Evolutionary conservation across 2,113 vertebrate species (phyloP).

Genomic region (Poeciliopsis turrubarensis): DNA sequence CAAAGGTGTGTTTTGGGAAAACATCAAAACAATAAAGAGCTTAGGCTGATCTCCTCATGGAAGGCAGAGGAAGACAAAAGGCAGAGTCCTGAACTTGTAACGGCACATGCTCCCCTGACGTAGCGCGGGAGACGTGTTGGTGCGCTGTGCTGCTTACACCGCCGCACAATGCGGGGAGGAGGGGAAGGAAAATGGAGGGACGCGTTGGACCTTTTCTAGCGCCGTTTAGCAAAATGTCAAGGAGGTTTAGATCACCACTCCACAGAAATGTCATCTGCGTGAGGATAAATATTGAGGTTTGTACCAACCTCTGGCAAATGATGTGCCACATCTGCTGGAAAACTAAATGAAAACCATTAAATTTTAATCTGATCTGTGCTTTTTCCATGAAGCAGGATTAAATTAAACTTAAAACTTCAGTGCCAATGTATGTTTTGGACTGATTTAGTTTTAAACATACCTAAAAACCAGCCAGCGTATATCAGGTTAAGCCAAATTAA

Average conservation of each 20-base stretch:
- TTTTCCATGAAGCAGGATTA: neutral
- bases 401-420: slow-evolving; percentile 4
- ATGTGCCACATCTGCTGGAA: slow-evolving; percentile 6
- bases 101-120: slow-evolving; percentile 39
- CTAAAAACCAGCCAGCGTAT: neutral
- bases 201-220: slow-evolving; percentile 51
- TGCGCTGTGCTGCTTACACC: slow-evolving; percentile 44
- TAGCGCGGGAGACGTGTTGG: slow-evolving; percentile 18
- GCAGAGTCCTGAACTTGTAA: slow-evolving; percentile 44
- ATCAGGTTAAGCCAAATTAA: neutral
- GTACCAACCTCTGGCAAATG: slow-evolving; percentile 1
- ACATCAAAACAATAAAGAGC: slow-evolving; percentile 49
- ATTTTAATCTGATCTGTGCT: slow-evolving; percentile 7
- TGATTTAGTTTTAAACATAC: slow-evolving; percentile 11
- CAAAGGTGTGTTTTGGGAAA: slow-evolving; percentile 58
- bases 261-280: slow-evolving; percentile 52
- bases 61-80: slow-evolving; percentile 34
- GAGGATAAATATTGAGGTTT: slow-evolving; percentile 21
- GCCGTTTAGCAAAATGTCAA: slow-evolving; percentile 69
- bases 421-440: slow-evolving; percentile 15
- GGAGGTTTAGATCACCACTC: slow-evolving; percentile 25
- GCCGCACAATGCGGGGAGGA: slow-evolving; percentile 65
- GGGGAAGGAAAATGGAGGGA: slow-evolving; percentile 63
- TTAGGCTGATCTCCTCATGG: slow-evolving; percentile 7
- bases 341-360: neutral